Evolutionary conservation across 2,113 vertebrate genomes (phyloP).

Genomic region (Varanus salvator): DNA sequence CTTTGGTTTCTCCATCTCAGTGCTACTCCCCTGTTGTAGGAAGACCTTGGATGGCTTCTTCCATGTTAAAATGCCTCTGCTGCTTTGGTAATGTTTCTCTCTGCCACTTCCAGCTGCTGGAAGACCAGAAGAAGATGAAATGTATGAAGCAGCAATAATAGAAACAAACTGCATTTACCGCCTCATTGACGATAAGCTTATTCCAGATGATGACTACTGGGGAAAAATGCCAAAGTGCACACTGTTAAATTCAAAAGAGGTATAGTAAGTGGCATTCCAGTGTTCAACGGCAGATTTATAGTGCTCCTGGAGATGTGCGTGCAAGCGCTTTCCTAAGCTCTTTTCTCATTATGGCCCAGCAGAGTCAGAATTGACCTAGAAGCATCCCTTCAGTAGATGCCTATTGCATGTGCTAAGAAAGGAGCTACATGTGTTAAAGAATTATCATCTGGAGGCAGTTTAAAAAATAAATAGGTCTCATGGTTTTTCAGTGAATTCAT

Average conservation of each 20-base stretch:
- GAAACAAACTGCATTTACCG: constrained; percentile 97
- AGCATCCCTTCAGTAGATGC: not conserved
- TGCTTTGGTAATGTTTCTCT: not conserved
- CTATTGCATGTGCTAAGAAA: not conserved
- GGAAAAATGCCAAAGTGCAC: constrained; percentile 90
- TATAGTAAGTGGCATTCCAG: constrained; percentile 48
- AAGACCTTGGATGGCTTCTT: constrained; percentile 39
- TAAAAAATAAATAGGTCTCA: not conserved
- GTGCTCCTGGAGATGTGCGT: not conserved
- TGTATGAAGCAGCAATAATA: constrained; percentile 92
- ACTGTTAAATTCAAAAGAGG: constrained; percentile 89
- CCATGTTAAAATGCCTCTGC: constrained; percentile 18
- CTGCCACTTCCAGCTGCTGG: constrained; percentile 83
- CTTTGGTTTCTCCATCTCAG: constrained; percentile 36
- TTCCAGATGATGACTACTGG: constrained; percentile 95
- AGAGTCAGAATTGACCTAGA: too few relatives aligned
- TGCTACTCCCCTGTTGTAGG: constrained; percentile 45
- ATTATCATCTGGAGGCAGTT: not conserved
- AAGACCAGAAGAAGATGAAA: constrained; percentile 91
- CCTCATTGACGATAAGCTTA: constrained; percentile 90
- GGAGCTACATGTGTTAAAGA: not conserved
- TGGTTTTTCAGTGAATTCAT: not conserved
- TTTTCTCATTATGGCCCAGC: not conserved
- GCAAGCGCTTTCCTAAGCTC: not conserved
- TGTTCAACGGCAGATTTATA: not conserved